Percentiles rank a stretch among this genome's conserved stretches.
phyloP scores from a whole-genome alignment of 2,797 vertebrate genomes.

The Chelonia mydas region DNA sequence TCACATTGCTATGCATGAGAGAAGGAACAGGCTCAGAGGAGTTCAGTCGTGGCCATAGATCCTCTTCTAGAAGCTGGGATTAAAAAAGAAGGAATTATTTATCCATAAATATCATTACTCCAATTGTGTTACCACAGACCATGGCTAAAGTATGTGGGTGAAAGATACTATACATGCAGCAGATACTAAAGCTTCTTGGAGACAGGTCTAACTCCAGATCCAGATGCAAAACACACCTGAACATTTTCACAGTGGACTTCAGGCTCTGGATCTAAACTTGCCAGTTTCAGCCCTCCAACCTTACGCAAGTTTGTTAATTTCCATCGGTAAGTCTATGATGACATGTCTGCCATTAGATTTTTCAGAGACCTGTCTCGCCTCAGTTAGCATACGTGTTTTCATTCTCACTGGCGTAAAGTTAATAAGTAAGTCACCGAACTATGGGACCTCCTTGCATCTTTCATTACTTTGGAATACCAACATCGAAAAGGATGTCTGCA shows the following conservation, averaged over 20 bases:
- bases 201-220: not conserved
- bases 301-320: not conserved
- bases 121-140: not conserved
- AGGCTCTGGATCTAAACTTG: accelerated
- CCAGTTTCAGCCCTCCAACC: not conserved
- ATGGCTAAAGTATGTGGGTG: accelerated
- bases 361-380: not conserved
- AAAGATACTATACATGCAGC: accelerated
- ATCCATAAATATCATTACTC: not conserved
- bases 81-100: not conserved
- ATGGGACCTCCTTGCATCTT: accelerated
- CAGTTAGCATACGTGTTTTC: accelerated
- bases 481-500: accelerated
- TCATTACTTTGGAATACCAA: not conserved
- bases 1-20: conserved; percentile 74
- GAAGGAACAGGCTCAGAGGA: conserved; percentile 79
- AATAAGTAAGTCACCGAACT: accelerated
- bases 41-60: conserved; percentile 79
- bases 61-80: conserved; percentile 80
- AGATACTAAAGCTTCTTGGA: not conserved
- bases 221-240: not conserved
- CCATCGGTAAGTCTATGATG: accelerated
- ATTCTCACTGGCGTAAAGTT: not conserved
- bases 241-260: accelerated
- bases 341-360: not conserved